Percentiles rank a stretch among this genome's conserved stretches.
Evolutionary conservation across 1,140 invertebrate genomes (phyloP).

Genomic region (Pogonognathellus flavescens): DNA sequence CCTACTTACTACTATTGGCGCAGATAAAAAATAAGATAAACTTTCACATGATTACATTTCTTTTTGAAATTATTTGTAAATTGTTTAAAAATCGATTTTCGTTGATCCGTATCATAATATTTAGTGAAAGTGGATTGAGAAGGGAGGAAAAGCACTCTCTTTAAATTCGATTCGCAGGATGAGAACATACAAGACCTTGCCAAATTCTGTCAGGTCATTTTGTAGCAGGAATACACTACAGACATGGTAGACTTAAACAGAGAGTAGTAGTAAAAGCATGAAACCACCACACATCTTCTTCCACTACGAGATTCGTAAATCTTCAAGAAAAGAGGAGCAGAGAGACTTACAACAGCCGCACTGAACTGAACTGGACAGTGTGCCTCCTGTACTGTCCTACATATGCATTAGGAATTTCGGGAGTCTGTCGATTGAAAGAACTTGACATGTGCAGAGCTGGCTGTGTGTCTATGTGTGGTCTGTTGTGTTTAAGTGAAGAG

Average conservation of each 20-base stretch:
- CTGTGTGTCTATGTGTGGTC: background rate
- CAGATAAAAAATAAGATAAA: too few species aligned
- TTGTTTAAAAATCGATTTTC: conserved; percentile 5
- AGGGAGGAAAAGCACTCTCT: background rate
- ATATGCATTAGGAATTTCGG: background rate
- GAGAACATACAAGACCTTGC: conserved; percentile 24
- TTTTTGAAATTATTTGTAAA: too few species aligned
- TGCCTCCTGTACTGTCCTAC: background rate
- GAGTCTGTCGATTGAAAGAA: conserved; percentile 7
- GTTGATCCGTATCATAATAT: conserved; percentile 8
- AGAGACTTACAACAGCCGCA: too few species aligned
- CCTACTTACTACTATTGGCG: too few species aligned
- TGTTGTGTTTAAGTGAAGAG: background rate
- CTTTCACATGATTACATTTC: too few species aligned
- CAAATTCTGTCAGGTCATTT: conserved; percentile 8
- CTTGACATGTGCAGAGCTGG: conserved; percentile 32
- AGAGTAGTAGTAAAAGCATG: background rate
- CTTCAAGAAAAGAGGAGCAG: background rate
- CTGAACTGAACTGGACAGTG: background rate
- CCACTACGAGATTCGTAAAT: too few species aligned
- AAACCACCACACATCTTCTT: background rate
- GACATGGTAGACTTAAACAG: background rate
- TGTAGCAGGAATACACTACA: background rate
- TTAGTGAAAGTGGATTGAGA: background rate
- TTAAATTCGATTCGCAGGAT: conserved; percentile 9